These are phyloP conservation scores for Umimayanthus chanpuru DNA, from an alignment of 92 coral and sea anemone species.

Conservation along the genomic window DNA sequence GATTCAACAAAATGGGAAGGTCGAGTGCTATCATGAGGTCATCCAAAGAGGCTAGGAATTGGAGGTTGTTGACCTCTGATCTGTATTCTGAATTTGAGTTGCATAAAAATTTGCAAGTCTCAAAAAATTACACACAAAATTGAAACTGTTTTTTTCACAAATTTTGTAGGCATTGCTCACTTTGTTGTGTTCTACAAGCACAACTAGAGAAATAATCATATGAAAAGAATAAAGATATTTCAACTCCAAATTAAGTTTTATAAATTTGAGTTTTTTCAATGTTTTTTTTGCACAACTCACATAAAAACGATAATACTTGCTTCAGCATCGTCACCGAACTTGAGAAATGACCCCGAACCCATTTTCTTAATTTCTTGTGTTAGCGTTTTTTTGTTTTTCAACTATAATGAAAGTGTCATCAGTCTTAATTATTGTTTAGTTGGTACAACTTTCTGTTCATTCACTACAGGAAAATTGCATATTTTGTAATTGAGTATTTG, in stretches of 20 bases:
- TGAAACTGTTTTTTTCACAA: too few species aligned
- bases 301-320: background rate
- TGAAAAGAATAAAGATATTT: background rate
- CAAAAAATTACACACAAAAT: too few species aligned
- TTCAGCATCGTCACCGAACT: background rate
- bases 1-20: too few species aligned
- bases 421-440: background rate
- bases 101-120: background rate
- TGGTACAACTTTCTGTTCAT: background rate
- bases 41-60: too few species aligned
- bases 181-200: slow-evolving; percentile 2
- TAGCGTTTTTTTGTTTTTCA: background rate
- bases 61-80: too few species aligned
- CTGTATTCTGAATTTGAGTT: slow-evolving; percentile 10
- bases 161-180: background rate
- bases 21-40: too few species aligned
- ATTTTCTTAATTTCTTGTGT: background rate
- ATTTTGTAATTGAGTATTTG: background rate
- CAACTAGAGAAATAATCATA: slow-evolving; percentile 3
- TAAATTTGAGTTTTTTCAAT: too few species aligned
- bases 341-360: background rate
- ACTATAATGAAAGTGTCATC: background rate
- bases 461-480: slow-evolving; percentile 12
- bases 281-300: slow-evolving; percentile 4
- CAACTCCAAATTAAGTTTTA: slow-evolving; percentile 4